Conservation (phyloP, 2,888 invertebrate genomes). For the Dendrolimus houi region DNA sequence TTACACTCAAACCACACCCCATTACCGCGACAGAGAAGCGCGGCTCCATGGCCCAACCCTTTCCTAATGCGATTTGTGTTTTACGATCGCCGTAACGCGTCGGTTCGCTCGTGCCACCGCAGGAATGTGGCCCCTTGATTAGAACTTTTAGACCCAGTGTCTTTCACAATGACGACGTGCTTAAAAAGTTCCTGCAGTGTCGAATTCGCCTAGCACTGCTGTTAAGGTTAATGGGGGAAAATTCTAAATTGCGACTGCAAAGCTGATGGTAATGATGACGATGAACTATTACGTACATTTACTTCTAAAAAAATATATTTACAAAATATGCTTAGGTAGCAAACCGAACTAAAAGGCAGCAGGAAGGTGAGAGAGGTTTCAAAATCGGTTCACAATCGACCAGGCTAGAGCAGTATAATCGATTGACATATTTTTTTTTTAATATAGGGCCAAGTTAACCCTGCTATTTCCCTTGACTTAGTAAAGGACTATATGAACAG, state of each 20-base stretch:
- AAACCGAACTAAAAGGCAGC: too few relatives aligned
- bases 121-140: slow-evolving; percentile 32
- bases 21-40: slow-evolving; percentile 32
- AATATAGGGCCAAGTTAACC: too few relatives aligned
- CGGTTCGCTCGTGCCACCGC: slow-evolving; percentile 1
- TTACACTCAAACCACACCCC: slow-evolving; percentile 13
- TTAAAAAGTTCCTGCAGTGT: neutral
- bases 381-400: too few relatives aligned
- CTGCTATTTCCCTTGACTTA: too few relatives aligned
- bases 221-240: neutral
- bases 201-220: neutral
- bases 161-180: slow-evolving; percentile 17
- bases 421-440: too few relatives aligned
- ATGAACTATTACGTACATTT: too few relatives aligned
- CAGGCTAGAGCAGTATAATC: too few relatives aligned
- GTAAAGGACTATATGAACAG: too few relatives aligned
- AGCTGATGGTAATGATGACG: too few relatives aligned
- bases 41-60: slow-evolving; percentile 48
- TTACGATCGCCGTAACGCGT: slow-evolving; percentile 39
- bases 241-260: neutral
- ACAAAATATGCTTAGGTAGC: too few relatives aligned
- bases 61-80: slow-evolving; percentile 65
- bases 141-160: slow-evolving; percentile 28
- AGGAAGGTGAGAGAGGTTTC: too few relatives aligned
- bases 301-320: too few relatives aligned